A percentile compares a stretch with the other conserved stretches of the same genome.
Evolutionary conservation across 2,888 invertebrate genomes (phyloP).

Genomic region (Acheta domesticus): DNA sequence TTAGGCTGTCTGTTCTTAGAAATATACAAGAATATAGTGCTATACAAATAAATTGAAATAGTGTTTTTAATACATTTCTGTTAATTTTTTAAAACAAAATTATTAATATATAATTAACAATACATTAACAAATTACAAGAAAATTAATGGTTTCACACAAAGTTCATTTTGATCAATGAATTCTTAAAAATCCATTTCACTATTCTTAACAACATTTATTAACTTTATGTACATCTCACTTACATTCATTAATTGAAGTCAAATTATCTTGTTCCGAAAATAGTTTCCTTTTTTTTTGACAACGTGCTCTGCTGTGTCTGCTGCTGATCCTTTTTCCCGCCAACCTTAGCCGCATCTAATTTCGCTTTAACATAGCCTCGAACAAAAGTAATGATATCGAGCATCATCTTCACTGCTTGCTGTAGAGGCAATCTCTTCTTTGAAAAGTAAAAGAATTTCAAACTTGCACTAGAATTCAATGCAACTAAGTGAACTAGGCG

Average conservation of each 20-base stretch:
- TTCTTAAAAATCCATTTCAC: too few relatives aligned
- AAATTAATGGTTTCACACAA: too few relatives aligned
- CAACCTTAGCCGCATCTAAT: not conserved
- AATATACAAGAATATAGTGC: too few relatives aligned
- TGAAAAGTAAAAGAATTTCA: not conserved
- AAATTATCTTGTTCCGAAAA: not conserved
- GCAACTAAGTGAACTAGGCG: not conserved
- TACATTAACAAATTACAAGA: too few relatives aligned
- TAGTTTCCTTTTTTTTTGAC: slow-evolving; percentile 6
- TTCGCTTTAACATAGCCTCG: not conserved
- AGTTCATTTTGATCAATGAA: too few relatives aligned
- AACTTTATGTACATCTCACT: not conserved
- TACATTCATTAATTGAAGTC: not conserved
- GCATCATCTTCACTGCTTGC: not conserved
- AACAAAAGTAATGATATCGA: not conserved
- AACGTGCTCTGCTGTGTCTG: not conserved
- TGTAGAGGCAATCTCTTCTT: not conserved
- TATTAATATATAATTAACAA: too few relatives aligned
- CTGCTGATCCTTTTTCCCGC: not conserved
- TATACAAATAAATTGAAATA: too few relatives aligned
- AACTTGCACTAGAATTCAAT: not conserved
- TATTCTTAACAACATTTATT: too few relatives aligned
- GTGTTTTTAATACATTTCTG: too few relatives aligned
- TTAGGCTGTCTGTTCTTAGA: too few relatives aligned
- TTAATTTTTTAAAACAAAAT: too few relatives aligned